A percentile compares a stretch with the other conserved stretches of the same genome.
These are phyloP conservation scores for Lithosia quadra DNA, from an alignment of 2,888 invertebrate species.

Conservation along the genomic window DNA sequence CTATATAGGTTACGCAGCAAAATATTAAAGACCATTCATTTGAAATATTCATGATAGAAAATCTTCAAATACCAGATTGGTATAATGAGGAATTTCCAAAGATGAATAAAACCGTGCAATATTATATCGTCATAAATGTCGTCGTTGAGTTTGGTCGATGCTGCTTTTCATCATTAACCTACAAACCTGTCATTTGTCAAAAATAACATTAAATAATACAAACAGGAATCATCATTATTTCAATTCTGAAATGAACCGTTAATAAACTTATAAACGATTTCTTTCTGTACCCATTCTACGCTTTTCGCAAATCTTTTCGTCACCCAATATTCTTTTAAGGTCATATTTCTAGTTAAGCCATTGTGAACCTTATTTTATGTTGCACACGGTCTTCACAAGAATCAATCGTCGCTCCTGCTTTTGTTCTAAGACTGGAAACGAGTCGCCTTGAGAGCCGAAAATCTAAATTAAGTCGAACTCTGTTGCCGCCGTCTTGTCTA, in stretches of 20 bases:
- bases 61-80: background rate
- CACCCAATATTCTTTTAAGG: conserved; percentile 71
- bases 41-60: conserved; percentile 4
- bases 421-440: conserved; percentile 75
- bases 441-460: conserved; percentile 67
- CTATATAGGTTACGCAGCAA: background rate
- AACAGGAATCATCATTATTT: conserved; percentile 27
- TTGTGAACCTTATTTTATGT: conserved; percentile 58
- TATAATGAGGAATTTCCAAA: background rate
- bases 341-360: conserved; percentile 55
- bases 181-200: conserved; percentile 6
- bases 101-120: background rate
- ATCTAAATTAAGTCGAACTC: conserved; percentile 73
- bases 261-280: conserved; percentile 44
- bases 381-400: conserved; percentile 54
- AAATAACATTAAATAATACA: conserved; percentile 30
- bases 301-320: conserved; percentile 63
- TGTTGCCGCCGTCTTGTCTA: conserved; percentile 43
- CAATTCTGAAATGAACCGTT: conserved; percentile 45
- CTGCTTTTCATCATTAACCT: background rate
- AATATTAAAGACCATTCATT: background rate
- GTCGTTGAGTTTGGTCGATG: background rate
- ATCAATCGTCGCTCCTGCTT: conserved; percentile 55
- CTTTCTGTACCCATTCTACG: conserved; percentile 52
- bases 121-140: too few relatives aligned